Evolutionary conservation across 1,140 invertebrate species (phyloP).

Genomic region (Calliphora vicina): DNA sequence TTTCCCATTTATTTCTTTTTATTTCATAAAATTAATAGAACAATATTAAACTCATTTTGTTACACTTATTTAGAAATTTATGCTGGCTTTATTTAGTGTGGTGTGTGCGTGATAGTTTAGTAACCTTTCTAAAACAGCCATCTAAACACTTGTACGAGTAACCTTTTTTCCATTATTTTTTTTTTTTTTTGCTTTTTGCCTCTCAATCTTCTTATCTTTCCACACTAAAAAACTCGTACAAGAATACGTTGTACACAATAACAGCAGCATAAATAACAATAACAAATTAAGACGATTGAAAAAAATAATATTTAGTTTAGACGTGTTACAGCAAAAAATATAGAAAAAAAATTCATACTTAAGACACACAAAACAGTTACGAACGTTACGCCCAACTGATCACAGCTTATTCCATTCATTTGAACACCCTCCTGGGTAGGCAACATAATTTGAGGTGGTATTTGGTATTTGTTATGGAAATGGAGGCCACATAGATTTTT

Average conservation of each 20-base stretch:
- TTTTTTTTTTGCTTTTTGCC: too few species aligned
- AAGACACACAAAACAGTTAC: not conserved
- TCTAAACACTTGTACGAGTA: not conserved
- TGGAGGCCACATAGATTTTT: too few species aligned
- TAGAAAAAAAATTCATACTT: too few species aligned
- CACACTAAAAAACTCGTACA: not conserved
- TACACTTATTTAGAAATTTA: too few species aligned
- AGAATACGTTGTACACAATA: not conserved
- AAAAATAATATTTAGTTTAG: too few species aligned
- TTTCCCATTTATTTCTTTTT: not conserved
- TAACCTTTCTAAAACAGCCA: not conserved
- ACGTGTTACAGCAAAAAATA: too few species aligned
- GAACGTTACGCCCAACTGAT: not conserved
- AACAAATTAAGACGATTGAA: too few species aligned
- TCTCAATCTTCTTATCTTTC: not conserved
- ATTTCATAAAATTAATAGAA: not conserved
- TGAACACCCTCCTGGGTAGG: not conserved
- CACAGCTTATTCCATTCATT: not conserved
- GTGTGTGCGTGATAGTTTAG: not conserved
- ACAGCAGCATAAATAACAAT: not conserved
- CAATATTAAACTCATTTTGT: not conserved
- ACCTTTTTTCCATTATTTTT: not conserved
- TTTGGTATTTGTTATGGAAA: not conserved
- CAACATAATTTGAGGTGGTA: not conserved
- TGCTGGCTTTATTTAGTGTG: too few species aligned